A percentile compares a stretch with the other conserved stretches of the same genome.
phyloP scores from a whole-genome alignment of 30 jellyfish, hydroid and myxozoan genomes.

The Aurelia coerulea region DNA sequence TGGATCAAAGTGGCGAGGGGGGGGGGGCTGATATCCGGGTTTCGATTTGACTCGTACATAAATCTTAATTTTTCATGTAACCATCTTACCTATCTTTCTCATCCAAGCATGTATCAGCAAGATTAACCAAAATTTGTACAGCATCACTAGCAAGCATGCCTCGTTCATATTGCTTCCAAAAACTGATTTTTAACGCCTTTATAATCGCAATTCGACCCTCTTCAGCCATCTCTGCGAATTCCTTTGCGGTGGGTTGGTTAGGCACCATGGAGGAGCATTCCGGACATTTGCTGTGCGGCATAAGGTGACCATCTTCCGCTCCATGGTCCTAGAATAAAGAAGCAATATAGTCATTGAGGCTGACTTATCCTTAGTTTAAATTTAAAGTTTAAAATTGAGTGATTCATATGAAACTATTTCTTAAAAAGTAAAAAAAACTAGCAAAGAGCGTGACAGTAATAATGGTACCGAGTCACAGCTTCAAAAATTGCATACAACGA shows the following conservation, averaged over 20 bases:
- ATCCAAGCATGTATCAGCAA: conserved; percentile 94
- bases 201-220: conserved; percentile 88
- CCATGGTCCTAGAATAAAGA: conserved; percentile 53
- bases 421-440: too few species aligned
- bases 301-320: conserved; percentile 44
- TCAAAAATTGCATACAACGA: too few species aligned
- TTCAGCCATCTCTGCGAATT: conserved; percentile 92
- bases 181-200: conserved; percentile 91
- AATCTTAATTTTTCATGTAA: too few species aligned
- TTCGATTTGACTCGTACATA: too few species aligned
- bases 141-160: conserved; percentile 96
- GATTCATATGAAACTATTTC: too few species aligned
- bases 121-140: conserved; percentile 80
- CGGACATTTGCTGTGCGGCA: conserved; percentile 93
- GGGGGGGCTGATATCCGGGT: too few species aligned
- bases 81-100: conserved; percentile 71
- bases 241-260: conserved; percentile 90
- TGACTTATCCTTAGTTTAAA: too few species aligned
- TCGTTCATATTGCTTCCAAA: conserved; percentile 94
- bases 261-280: conserved; percentile 84
- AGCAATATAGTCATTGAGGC: not conserved
- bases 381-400: too few species aligned
- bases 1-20: too few species aligned
- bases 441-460: too few species aligned
- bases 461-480: too few species aligned